Evolutionary conservation across 2,113 vertebrate species (phyloP).

Genomic region (Ophiodon elongatus): DNA sequence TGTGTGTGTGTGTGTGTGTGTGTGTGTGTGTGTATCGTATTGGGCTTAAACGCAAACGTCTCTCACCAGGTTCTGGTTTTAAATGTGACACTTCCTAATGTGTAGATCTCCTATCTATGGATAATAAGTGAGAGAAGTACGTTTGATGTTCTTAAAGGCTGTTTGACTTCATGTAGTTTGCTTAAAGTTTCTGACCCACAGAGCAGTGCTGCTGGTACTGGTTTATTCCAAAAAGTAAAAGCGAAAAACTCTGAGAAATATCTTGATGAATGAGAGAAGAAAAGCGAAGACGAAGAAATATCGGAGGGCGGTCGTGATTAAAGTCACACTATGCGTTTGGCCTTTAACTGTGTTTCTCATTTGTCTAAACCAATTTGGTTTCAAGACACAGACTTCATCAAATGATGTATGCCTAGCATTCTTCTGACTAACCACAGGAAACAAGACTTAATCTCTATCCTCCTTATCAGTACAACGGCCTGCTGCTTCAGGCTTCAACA

Average conservation of each 20-base stretch:
- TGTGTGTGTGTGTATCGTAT: conserved; percentile 1
- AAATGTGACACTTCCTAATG: background rate
- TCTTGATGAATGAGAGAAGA: background rate
- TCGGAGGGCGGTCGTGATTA: background rate
- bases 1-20: too few species aligned
- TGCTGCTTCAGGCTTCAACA: conserved; percentile 5
- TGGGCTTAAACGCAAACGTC: background rate
- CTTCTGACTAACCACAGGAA: background rate
- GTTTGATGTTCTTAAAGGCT: background rate
- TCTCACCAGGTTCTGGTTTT: background rate
- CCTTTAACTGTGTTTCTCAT: background rate
- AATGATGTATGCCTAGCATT: background rate
- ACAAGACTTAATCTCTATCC: background rate
- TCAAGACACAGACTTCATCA: background rate
- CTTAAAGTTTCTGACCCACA: background rate
- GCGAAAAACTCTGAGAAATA: background rate
- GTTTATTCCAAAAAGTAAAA: background rate
- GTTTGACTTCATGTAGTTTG: background rate
- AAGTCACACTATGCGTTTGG: background rate
- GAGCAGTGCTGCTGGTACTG: background rate
- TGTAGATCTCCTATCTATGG: background rate
- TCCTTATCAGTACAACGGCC: background rate
- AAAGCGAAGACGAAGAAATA: background rate
- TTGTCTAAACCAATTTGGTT: background rate
- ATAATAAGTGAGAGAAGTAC: background rate